Evolutionary conservation across 2,888 invertebrate species (phyloP), one percentile per base, ranked within the genome.

Genomic region (Gonocerus acuteangulatus): DNA sequence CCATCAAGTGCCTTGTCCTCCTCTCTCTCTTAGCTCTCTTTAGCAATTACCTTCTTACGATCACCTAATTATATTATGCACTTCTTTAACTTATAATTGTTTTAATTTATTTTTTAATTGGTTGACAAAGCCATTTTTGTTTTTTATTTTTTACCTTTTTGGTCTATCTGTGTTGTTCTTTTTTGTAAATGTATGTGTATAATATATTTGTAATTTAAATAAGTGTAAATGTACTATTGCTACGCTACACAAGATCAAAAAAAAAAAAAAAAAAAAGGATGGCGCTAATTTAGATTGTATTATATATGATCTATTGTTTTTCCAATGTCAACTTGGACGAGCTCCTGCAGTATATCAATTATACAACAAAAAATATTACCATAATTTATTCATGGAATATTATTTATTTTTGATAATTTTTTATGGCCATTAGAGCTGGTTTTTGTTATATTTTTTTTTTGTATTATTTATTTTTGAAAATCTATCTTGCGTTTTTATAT

Each of bases 141-240:
- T 22, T 48, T 9, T 48, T 48, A n/a, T 48, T 22, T 39, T 48
- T 22, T 48, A 19, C 34, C 22, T 42, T 22, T 42, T 7, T 2
- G 34, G 32, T 51, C 19, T 34, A 51, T 51, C 34, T 51, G 32
- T 51, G 19, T 13, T 51, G 27, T 34, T 9, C 11, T 32, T 32
- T 32, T 32, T 32, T 51, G 51, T 54, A 54, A 18, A 54, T 54
- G 21, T 54, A 54, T 22, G 22, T 54, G 54, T 54, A 54, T 42
- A 54, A 42, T 54, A 54, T 54, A 22, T 42, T 54, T 54, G 54
- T 54, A 54, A 54, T 51, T 51, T 42, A 54, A 54, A 54, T 54
- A 42, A 42, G 19, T 54, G 42, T 54, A 54, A 54, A 54, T 54
- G 54, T 54, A 39, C 34, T 54, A 23, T 34, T 22, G 54, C 23